Evolutionary conservation across 1,140 invertebrate species (phyloP).

Genomic region (Helicoverpa armigera): DNA sequence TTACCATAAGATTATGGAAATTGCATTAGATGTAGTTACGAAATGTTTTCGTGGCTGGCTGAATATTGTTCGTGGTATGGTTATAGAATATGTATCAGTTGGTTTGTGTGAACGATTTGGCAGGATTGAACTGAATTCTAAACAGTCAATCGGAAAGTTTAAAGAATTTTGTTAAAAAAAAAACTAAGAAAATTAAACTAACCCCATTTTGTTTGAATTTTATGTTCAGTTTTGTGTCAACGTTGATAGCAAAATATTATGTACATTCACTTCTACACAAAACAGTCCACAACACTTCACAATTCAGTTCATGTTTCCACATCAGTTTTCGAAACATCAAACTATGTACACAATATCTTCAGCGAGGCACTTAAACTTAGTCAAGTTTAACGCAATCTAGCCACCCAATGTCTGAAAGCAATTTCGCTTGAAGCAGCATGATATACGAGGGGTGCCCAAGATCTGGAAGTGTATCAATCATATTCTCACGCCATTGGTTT

Average conservation of each 20-base stretch:
- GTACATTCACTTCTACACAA: no score
- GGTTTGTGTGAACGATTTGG: not conserved
- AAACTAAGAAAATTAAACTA: no score
- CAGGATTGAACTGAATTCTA: not conserved
- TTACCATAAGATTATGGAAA: slow-evolving; percentile 44
- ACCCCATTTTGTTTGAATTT: no score
- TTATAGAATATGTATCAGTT: slow-evolving; percentile 8
- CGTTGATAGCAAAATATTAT: no score
- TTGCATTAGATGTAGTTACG: slow-evolving; percentile 25
- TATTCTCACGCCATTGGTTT: slow-evolving; percentile 33
- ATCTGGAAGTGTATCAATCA: slow-evolving; percentile 37
- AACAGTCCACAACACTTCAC: no score
- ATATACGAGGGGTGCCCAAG: slow-evolving; percentile 25
- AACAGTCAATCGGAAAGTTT: not conserved
- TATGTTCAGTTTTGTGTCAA: no score
- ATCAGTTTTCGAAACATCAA: not conserved
- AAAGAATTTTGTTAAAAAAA: no score
- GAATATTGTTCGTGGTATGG: slow-evolving; percentile 19
- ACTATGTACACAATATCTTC: slow-evolving; percentile 15
- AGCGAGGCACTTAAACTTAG: slow-evolving; percentile 16
- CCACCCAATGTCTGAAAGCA: slow-evolving; percentile 6
- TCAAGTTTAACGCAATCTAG: slow-evolving; percentile 6
- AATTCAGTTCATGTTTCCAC: not conserved
- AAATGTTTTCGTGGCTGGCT: slow-evolving; percentile 36
- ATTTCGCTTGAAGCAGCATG: slow-evolving; percentile 12